phyloP scores from a whole-genome alignment of 2,797 vertebrate genomes.

The Sebastes iracundus region DNA sequence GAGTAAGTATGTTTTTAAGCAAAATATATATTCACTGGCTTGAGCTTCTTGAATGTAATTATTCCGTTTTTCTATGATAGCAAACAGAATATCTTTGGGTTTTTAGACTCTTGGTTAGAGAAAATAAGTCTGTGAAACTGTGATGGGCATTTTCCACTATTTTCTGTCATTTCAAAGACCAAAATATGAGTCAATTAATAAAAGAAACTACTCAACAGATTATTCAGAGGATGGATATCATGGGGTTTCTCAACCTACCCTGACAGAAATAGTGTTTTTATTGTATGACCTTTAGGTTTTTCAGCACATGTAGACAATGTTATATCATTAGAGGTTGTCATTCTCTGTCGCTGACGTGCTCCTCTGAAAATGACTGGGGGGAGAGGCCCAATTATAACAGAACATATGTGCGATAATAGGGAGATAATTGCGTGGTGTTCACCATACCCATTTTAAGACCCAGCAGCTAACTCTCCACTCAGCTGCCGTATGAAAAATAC shows the following conservation, averaged over 20 bases:
- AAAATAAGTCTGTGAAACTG: neutral
- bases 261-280: neutral
- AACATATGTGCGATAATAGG: conserved; percentile 79
- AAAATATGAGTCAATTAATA: neutral
- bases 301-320: conserved; percentile 22
- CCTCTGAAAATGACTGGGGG: conserved; percentile 56
- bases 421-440: conserved; percentile 80
- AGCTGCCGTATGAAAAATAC: conserved; percentile 62
- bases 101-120: neutral
- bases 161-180: neutral
- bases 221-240: neutral
- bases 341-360: conserved; percentile 52
- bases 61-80: neutral
- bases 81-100: neutral
- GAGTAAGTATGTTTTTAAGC: neutral
- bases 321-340: conserved; percentile 29
- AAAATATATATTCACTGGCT: neutral
- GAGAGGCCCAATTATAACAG: conserved; percentile 71
- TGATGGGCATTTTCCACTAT: neutral
- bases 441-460: conserved; percentile 67
- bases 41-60: neutral
- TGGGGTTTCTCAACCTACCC: neutral
- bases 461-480: conserved; percentile 67
- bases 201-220: neutral
- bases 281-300: conserved; percentile 28